Base-by-base conservation (phyloP, 53 echinoderm and acorn worm species). In the Glandiceps talaboti region DNA sequence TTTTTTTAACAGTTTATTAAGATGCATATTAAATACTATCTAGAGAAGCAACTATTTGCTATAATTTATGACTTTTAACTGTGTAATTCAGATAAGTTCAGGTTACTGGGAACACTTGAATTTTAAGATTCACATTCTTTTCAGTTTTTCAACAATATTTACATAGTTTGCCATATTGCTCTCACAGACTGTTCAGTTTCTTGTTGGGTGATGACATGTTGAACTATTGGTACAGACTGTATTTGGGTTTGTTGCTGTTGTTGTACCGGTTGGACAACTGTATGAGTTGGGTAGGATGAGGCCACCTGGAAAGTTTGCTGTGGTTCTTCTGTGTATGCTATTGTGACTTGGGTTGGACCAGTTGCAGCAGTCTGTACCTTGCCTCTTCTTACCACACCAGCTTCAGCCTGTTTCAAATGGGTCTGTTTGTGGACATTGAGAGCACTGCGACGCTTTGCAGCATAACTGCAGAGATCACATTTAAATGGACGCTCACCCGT, bases 401-500 rank as follows among this genome's bases (percentile, higher is more conserved):
- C 64, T 12, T 45, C 64, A 29, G 26, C 30, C 1, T 77, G 74
- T 26, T 81, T 84, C 29, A 73, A 72, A 77, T 96, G 96, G 30
- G 96, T 92, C 83, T 91, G 87, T 82, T 82, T 77, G 83, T 96
- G 96, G 25, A 90, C 82, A 27, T 81, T 93, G 89, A 96, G 96
- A 84, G 96, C 87, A 74, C 92, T 90, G 32, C 87, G 85, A 14
- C 92, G 85, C 79, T 92, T 96, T 33, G 97, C 92, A 0, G 97
- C 88, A 73, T 96, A 96, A 74, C 74, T 83, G 30, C 97, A 96
- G 28, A 64, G 84, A 32, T 76, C 79, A 83, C 97, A 96, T 27
- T 85, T 89, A 76, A 86, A 96, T 10, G 97, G 97, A 14, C 97
- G 83, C 33, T 96, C 92, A 79, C 87, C 95, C 28, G 92, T 92